These are phyloP conservation scores for Scolanthus callimorphus DNA, from an alignment of 92 coral and sea anemone species.

Conservation along the genomic window DNA sequence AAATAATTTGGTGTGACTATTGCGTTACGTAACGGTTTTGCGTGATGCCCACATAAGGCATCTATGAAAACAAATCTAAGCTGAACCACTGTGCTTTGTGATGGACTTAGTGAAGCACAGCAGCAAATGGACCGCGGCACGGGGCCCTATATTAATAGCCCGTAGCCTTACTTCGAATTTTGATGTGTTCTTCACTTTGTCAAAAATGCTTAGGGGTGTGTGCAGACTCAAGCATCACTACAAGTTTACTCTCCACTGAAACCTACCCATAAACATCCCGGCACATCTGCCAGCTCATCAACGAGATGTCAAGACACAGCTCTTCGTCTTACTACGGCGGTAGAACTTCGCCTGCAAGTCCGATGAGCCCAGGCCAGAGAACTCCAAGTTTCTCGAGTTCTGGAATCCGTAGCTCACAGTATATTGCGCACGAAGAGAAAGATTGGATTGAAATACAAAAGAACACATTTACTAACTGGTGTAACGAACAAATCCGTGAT, in stretches of 20 bases:
- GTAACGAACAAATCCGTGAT: constrained; percentile 67
- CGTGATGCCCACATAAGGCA: neutral
- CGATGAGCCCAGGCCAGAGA: neutral
- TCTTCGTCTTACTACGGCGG: neutral
- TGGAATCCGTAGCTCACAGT: constrained; percentile 62
- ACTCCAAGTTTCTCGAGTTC: no score
- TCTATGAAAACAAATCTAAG: neutral
- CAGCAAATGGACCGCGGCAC: neutral
- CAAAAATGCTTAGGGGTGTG: constrained; percentile 47
- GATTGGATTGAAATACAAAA: constrained; percentile 92
- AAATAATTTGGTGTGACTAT: neutral
- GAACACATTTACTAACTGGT: constrained; percentile 91
- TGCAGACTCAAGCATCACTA: neutral
- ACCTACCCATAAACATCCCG: neutral
- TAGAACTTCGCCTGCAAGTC: neutral
- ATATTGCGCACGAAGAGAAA: constrained; percentile 72
- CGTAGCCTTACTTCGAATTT: constrained; percentile 3
- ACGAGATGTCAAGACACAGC: neutral
- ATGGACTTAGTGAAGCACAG: neutral
- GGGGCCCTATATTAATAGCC: neutral
- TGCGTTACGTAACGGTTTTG: neutral
- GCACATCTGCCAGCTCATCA: no score
- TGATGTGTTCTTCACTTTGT: constrained; percentile 29
- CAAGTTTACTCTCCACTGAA: neutral
- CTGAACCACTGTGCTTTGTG: neutral